A percentile compares a stretch with the other conserved stretches of the same genome.
phyloP scores from a whole-genome alignment of 2,888 invertebrate genomes.

The Eumacrocentrus americanus region DNA sequence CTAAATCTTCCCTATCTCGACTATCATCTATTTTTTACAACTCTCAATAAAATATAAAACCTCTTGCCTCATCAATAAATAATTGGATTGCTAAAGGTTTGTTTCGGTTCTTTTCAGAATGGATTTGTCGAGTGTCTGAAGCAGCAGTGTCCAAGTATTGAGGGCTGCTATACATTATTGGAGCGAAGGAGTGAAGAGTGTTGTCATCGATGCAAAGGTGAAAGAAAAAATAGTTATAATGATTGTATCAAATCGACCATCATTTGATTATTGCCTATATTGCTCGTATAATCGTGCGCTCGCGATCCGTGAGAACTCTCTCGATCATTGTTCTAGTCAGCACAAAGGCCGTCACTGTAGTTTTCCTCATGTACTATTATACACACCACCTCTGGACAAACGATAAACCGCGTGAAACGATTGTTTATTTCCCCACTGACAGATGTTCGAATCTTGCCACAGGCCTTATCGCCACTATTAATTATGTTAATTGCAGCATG shows the following conservation, averaged over 20 bases:
- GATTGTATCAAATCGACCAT: neutral
- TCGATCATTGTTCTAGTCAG: constrained; percentile 34
- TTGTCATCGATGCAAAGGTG: constrained; percentile 84
- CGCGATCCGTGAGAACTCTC: constrained; percentile 32
- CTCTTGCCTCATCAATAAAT: neutral
- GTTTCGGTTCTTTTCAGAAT: constrained; percentile 67
- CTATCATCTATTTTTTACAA: neutral
- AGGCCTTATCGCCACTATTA: constrained; percentile 44
- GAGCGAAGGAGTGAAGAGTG: constrained; percentile 77
- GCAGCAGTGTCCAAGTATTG: constrained; percentile 79
- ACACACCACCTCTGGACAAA: neutral
- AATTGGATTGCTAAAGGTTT: constrained; percentile 13
- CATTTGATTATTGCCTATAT: neutral
- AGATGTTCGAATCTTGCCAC: constrained; percentile 41
- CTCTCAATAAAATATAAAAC: neutral
- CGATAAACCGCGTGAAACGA: constrained; percentile 27
- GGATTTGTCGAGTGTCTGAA: constrained; percentile 84
- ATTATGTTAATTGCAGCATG: constrained; percentile 46
- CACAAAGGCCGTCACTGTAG: constrained; percentile 35
- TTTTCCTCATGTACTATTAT: constrained; percentile 3
- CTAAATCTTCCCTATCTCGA: constrained; percentile 14
- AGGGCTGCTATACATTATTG: constrained; percentile 81
- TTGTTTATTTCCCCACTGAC: constrained; percentile 40
- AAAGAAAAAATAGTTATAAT: constrained; percentile 25
- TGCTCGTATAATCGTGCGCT: neutral